These are phyloP conservation scores for Halyomorpha halys DNA, from an alignment of 1,140 invertebrate genomes.

Conservation along the genomic window DNA sequence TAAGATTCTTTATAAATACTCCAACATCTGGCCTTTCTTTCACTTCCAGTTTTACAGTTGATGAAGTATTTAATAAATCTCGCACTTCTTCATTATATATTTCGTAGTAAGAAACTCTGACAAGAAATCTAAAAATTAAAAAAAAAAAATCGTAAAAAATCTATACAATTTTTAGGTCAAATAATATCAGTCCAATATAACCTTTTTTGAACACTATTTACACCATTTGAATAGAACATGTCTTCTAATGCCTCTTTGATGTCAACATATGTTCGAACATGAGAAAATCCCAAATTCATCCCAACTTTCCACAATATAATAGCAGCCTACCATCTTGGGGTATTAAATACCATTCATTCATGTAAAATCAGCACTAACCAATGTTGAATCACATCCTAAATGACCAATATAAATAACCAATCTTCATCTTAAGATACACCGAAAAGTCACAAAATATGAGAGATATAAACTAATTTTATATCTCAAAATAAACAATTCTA, in stretches of 20 bases:
- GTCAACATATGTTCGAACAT: neutral
- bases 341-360: neutral
- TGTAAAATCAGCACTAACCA: neutral
- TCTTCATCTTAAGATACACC: too few species aligned
- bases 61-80: conserved; percentile 52
- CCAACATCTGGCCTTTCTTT: conserved; percentile 70
- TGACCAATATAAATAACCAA: too few species aligned
- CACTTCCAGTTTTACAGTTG: conserved; percentile 45
- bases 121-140: conserved; percentile 53
- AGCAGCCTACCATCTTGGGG: neutral
- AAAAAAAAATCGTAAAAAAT: conserved; percentile 19
- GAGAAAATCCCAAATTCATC: neutral
- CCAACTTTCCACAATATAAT: neutral
- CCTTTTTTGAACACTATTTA: neutral
- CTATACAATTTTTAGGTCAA: neutral
- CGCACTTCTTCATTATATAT: conserved; percentile 76
- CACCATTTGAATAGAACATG: neutral
- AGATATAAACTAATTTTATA: too few species aligned
- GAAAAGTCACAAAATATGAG: too few species aligned
- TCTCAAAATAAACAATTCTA: too few species aligned
- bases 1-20: conserved; percentile 71
- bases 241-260: too few species aligned
- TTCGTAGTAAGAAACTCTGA: conserved; percentile 66
- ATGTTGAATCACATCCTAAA: too few species aligned
- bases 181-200: neutral